phyloP scores from a whole-genome alignment of 2,113 vertebrate genomes.

The Hydropotes inermis region DNA sequence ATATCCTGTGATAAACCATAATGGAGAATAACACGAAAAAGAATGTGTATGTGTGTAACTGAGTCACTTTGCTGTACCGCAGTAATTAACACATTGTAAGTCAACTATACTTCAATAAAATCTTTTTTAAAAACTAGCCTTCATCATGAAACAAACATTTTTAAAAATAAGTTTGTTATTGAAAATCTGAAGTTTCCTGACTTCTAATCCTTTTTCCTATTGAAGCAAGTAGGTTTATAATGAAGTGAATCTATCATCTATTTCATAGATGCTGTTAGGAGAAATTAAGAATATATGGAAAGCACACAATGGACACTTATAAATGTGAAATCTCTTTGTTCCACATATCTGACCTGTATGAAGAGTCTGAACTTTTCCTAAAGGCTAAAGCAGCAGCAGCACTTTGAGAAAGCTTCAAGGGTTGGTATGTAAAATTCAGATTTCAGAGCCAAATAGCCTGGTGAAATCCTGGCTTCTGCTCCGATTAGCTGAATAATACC shows the following conservation, averaged over 20 bases:
- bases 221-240: slow-evolving; percentile 4
- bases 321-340: background rate
- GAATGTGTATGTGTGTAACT: background rate
- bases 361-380: background rate
- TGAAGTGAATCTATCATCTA: background rate
- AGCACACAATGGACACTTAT: background rate
- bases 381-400: background rate
- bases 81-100: background rate
- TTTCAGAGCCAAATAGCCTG: background rate
- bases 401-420: background rate
- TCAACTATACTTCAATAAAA: background rate
- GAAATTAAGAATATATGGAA: background rate
- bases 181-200: background rate
- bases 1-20: background rate
- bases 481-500: background rate
- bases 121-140: background rate
- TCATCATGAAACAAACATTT: background rate
- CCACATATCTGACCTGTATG: background rate
- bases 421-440: background rate
- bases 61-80: background rate
- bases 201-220: background rate
- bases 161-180: background rate
- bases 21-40: background rate
- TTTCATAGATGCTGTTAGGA: background rate
- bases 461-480: background rate